These are phyloP conservation scores for Guaruba guarouba DNA, from an alignment of 2,113 vertebrate genomes.

Conservation along the genomic window DNA sequence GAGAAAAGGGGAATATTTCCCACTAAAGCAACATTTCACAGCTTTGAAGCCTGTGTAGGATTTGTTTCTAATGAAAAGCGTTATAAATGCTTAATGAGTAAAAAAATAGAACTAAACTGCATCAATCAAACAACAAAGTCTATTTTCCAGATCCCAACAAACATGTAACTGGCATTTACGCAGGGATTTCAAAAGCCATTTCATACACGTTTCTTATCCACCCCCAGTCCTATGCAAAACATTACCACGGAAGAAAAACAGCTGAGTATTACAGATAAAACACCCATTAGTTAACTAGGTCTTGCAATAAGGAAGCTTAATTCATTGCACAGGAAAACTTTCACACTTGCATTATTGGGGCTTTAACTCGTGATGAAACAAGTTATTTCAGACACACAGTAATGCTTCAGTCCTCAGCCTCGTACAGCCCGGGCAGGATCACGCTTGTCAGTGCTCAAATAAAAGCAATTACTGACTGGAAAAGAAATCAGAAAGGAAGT, in stretches of 20 bases:
- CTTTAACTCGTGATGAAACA: constrained; percentile 3
- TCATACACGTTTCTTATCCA: neutral
- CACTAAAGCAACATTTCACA: neutral
- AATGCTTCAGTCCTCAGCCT: constrained; percentile 2
- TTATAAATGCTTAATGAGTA: neutral
- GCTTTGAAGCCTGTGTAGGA: neutral
- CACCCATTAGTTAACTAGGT: constrained; percentile 38
- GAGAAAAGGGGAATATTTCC: neutral
- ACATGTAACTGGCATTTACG: constrained; percentile 38
- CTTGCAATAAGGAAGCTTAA: constrained; percentile 54
- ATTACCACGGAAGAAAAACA: neutral
- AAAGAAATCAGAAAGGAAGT: neutral
- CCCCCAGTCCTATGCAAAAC: constrained; percentile 40
- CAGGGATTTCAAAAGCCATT: constrained; percentile 34
- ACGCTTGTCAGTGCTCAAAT: constrained; percentile 39
- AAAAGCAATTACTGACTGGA: constrained; percentile 53
- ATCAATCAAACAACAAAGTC: constrained; percentile 37
- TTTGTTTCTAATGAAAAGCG: neutral
- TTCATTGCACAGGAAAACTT: constrained; percentile 37
- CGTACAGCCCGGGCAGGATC: neutral
- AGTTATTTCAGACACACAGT: constrained; percentile 45
- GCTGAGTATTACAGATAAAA: constrained; percentile 58
- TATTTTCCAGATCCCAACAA: constrained; percentile 56
- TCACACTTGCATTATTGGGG: constrained; percentile 33
- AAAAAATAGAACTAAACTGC: neutral